These are phyloP conservation scores for Neoascia interrupta DNA, from an alignment of 2,888 invertebrate species.

Conservation along the genomic window DNA sequence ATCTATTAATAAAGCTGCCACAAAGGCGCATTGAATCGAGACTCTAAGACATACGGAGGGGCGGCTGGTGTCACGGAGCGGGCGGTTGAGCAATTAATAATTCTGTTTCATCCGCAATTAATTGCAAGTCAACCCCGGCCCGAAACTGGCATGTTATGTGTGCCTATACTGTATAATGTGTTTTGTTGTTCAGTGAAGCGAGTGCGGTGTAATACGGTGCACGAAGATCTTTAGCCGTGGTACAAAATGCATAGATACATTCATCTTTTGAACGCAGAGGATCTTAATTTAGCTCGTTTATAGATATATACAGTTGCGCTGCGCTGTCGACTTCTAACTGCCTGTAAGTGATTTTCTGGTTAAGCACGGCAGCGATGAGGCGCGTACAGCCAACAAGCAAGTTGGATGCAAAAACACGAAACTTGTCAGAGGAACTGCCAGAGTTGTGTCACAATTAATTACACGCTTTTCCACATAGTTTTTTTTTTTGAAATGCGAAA, in stretches of 20 bases:
- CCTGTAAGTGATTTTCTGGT: slow-evolving; percentile 68
- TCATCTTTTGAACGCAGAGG: slow-evolving; percentile 42
- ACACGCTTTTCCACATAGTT: slow-evolving; percentile 50
- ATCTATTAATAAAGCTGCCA: slow-evolving; percentile 68
- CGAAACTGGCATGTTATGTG: slow-evolving; percentile 67
- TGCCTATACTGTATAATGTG: slow-evolving; percentile 20
- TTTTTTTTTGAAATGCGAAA: no score
- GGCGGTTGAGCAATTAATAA: slow-evolving; percentile 76
- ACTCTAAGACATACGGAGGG: slow-evolving; percentile 32
- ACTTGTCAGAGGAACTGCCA: slow-evolving; percentile 66
- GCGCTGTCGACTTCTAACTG: slow-evolving; percentile 66
- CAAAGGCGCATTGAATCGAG: slow-evolving; percentile 64
- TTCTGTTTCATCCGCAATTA: slow-evolving; percentile 78
- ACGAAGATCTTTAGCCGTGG: slow-evolving; percentile 34
- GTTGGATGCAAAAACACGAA: slow-evolving; percentile 64
- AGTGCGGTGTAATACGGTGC: slow-evolving; percentile 28
- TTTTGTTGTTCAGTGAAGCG: not conserved
- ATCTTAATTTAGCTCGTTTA: slow-evolving; percentile 61
- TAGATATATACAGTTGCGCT: slow-evolving; percentile 32
- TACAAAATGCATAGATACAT: no score
- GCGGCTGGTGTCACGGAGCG: not conserved
- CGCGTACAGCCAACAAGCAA: slow-evolving; percentile 64
- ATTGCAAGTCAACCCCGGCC: slow-evolving; percentile 76
- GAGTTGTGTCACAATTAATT: slow-evolving; percentile 70
- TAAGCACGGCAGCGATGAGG: slow-evolving; percentile 66